Conservation (phyloP, 2,888 invertebrate species). For the Malthinus flaveolus region DNA sequence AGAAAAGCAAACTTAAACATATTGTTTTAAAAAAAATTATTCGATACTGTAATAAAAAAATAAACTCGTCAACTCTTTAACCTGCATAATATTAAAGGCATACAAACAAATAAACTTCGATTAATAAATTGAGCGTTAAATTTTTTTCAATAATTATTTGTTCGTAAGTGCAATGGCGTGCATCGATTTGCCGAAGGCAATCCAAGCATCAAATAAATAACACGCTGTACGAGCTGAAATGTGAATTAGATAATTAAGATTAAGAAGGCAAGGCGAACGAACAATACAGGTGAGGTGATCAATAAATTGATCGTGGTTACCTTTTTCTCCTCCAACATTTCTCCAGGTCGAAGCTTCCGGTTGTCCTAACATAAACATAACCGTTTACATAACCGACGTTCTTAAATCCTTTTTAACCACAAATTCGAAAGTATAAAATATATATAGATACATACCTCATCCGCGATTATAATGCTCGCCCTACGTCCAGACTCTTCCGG, state of each 20-base stretch:
- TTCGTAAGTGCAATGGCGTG: conserved; percentile 17
- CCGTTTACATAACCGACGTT: conserved; percentile 11
- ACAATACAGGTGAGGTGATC: conserved; percentile 27
- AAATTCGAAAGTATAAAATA: neutral
- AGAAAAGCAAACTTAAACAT: conserved; percentile 37
- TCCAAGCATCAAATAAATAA: conserved; percentile 29
- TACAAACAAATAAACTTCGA: conserved; percentile 14
- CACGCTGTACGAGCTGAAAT: conserved; percentile 42
- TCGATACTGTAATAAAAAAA: neutral
- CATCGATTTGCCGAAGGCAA: conserved; percentile 23
- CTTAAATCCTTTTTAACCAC: neutral
- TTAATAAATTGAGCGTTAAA: conserved; percentile 8
- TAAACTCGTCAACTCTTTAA: conserved; percentile 3
- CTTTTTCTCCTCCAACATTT: conserved; percentile 92
- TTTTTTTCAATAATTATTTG: conserved; percentile 11
- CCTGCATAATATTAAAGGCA: conserved; percentile 10
- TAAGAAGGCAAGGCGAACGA: conserved; percentile 32
- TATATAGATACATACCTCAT: conserved; percentile 79
- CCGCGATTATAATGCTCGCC: conserved; percentile 89
- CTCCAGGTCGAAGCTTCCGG: conserved; percentile 92
- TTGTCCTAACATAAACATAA: conserved; percentile 64
- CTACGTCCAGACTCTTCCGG: conserved; percentile 85
- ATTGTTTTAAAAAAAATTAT: neutral
- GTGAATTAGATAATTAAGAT: conserved; percentile 36
- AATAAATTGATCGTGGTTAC: conserved; percentile 64